Evolutionary conservation across 2,113 vertebrate species (phyloP).

Genomic region (Rhea pennata): DNA sequence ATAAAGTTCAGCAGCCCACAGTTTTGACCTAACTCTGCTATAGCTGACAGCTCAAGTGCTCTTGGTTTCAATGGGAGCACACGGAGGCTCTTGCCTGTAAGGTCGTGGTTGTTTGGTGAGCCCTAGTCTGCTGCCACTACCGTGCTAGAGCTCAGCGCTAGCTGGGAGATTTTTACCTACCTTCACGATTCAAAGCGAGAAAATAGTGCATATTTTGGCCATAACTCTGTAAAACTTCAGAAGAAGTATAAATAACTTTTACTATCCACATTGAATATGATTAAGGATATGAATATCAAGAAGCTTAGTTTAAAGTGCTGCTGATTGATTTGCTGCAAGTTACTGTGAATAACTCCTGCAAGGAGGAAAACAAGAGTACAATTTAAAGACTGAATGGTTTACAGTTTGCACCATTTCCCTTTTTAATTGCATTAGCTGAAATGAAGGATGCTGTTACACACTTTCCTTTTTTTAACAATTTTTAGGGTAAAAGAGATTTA

Average conservation of each 20-base stretch:
- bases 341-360: not conserved
- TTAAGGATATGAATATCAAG: not conserved
- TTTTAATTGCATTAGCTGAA: conserved; percentile 20
- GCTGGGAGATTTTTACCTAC: not conserved
- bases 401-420: conserved; percentile 6
- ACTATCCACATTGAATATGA: not conserved
- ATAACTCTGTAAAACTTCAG: not conserved
- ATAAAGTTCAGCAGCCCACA: not conserved
- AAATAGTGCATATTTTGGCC: not conserved
- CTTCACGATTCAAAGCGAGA: not conserved
- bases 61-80: not conserved
- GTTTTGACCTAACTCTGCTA: not conserved
- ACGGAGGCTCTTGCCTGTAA: not conserved
- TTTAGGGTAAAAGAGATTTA: not conserved
- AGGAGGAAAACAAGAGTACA: conserved; percentile 26
- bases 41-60: not conserved
- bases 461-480: not conserved
- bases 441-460: conserved; percentile 8
- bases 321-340: conserved; percentile 18
- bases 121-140: not conserved
- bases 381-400: not conserved
- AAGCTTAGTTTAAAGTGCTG: not conserved
- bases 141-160: not conserved
- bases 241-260: not conserved
- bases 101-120: not conserved